phyloP scores from a whole-genome alignment of 2,888 invertebrate species.

The Yponomeuta malinellus region DNA sequence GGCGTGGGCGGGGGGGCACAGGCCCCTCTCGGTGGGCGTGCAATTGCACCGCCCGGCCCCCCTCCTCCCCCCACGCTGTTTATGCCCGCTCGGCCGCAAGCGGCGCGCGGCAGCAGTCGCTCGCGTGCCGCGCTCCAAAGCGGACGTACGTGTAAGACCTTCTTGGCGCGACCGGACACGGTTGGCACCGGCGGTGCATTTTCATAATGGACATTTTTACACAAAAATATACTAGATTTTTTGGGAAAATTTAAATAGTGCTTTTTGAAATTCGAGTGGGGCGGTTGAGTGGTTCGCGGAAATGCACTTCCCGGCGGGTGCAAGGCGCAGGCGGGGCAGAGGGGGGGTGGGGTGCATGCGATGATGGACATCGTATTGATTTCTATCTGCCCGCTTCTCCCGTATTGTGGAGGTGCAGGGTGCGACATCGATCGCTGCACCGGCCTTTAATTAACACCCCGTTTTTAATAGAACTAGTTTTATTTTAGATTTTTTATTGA shows the following conservation, averaged over 20 bases:
- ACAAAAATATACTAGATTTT: neutral
- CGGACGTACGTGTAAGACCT: slow-evolving; percentile 55
- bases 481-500: neutral
- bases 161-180: slow-evolving; percentile 28
- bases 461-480: slow-evolving; percentile 3
- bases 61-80: slow-evolving; percentile 52
- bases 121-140: slow-evolving; percentile 66
- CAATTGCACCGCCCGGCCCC: slow-evolving; percentile 47
- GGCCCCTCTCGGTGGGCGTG: slow-evolving; percentile 67
- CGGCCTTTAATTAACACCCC: slow-evolving; percentile 49
- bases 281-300: slow-evolving; percentile 49
- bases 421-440: slow-evolving; percentile 71
- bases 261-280: slow-evolving; percentile 16
- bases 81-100: slow-evolving; percentile 64
- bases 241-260: neutral
- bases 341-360: slow-evolving; percentile 78
- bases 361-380: slow-evolving; percentile 78
- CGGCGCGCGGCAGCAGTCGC: slow-evolving; percentile 66
- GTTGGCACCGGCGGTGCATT: slow-evolving; percentile 65
- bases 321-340: slow-evolving; percentile 66
- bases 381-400: slow-evolving; percentile 75
- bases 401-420: slow-evolving; percentile 70
- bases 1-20: slow-evolving; percentile 25
- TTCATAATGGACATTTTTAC: slow-evolving; percentile 47
- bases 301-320: slow-evolving; percentile 68